Percentiles rank a stretch among this genome's conserved stretches.
These are phyloP conservation scores for Drosophila eugracilis DNA, from an alignment of 1,140 invertebrate genomes.

Conservation along the genomic window DNA sequence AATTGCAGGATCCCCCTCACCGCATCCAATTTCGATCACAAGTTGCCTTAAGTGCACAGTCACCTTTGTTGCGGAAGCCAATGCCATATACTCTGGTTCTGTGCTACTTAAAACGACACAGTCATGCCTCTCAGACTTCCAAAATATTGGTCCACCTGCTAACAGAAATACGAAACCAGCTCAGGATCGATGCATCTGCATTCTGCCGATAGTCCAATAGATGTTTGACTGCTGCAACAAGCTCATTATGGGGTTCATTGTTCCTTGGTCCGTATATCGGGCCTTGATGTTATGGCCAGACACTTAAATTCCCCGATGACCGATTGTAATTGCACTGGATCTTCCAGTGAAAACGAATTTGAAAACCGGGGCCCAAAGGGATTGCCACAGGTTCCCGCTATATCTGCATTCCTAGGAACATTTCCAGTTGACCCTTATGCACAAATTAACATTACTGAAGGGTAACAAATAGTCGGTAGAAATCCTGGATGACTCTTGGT, in stretches of 20 bases:
- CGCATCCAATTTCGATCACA: slow-evolving; percentile 1
- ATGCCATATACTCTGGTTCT: not conserved
- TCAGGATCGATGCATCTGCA: not conserved
- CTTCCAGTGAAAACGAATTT: not conserved
- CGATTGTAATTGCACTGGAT: not conserved
- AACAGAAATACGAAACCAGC: not conserved
- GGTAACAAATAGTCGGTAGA: no score
- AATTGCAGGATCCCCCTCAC: not conserved
- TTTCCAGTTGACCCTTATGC: not conserved
- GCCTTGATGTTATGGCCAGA: not conserved
- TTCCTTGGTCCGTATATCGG: not conserved
- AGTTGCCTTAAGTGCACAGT: not conserved
- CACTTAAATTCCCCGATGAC: not conserved
- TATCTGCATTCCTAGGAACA: not conserved
- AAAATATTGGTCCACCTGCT: not conserved
- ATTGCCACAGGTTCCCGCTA: not conserved
- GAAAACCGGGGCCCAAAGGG: no score
- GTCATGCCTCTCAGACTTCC: not conserved
- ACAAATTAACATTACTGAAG: no score
- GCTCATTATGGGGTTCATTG: no score
- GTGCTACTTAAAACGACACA: no score
- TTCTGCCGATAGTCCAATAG: not conserved
- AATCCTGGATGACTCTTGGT: no score
- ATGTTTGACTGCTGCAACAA: no score
- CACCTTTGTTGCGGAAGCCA: not conserved